phyloP scores from a whole-genome alignment of 2,113 vertebrate species.

The Heteronetta atricapilla region DNA sequence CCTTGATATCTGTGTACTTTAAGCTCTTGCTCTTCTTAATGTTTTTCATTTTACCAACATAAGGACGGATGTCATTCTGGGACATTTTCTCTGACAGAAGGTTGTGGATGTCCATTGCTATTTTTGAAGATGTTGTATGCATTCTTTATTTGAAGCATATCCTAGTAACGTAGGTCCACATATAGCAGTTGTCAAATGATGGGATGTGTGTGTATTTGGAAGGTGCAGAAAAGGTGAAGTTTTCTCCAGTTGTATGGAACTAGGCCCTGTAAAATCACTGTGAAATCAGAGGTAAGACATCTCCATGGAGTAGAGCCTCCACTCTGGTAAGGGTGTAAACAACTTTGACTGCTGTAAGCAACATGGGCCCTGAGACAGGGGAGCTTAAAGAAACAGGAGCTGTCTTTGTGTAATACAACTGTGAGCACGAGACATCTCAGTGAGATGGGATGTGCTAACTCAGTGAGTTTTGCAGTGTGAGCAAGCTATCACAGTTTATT shows the following conservation, averaged over 20 bases:
- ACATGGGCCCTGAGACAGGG: background rate
- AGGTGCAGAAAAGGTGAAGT: background rate
- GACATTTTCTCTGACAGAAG: background rate
- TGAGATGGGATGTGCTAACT: background rate
- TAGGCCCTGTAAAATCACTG: background rate
- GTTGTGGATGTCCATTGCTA: background rate
- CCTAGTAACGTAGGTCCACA: background rate
- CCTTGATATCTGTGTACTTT: background rate
- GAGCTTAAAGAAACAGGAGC: background rate
- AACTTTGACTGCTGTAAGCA: background rate
- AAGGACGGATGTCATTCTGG: background rate
- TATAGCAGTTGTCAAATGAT: background rate
- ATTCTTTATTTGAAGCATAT: background rate
- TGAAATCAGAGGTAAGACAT: background rate
- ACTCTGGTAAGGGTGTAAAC: background rate
- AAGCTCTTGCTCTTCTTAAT: background rate
- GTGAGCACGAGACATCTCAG: no score
- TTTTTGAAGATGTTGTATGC: background rate
- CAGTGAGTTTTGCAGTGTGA: background rate
- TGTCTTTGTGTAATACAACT: no score
- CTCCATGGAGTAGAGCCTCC: accelerated
- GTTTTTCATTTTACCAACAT: background rate
- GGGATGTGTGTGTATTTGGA: background rate
- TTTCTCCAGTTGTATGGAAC: background rate
- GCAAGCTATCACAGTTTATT: background rate